Evolutionary conservation across 2,888 invertebrate species (phyloP).

Genomic region (Amphimallon solstitiale): DNA sequence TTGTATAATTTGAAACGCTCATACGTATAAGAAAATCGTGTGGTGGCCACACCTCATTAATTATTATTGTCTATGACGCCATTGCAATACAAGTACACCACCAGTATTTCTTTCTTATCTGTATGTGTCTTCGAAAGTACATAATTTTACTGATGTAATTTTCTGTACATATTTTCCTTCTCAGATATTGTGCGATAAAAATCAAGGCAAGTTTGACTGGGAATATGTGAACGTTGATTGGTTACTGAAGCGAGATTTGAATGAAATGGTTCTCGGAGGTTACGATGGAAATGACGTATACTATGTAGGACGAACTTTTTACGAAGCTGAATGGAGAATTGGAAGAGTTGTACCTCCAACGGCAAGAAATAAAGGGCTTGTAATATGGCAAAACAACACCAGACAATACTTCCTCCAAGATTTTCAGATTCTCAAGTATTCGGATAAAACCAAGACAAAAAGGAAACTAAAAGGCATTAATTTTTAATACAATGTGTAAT

Average conservation of each 20-base stretch:
- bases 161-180: neutral
- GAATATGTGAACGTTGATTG: neutral
- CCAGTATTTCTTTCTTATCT: too few species aligned
- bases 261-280: conserved; percentile 9
- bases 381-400: neutral
- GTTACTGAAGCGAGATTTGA: neutral
- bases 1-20: too few species aligned
- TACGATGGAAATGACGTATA: neutral
- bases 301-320: neutral
- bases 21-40: too few species aligned
- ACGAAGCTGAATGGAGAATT: conserved; percentile 12
- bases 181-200: conserved; percentile 7
- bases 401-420: neutral
- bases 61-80: too few species aligned
- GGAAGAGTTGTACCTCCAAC: conserved; percentile 10
- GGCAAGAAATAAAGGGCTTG: neutral
- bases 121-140: neutral
- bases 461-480: too few species aligned
- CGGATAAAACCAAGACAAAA: neutral
- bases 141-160: neutral
- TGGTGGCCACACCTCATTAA: too few species aligned
- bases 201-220: conserved; percentile 10
- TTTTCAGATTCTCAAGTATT: conserved; percentile 2
- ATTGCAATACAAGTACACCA: too few species aligned
- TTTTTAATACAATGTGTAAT: too few species aligned